Percentiles rank a stretch among this genome's conserved stretches.
phyloP scores from a whole-genome alignment of 2,113 vertebrate genomes.

The Parotia lawesii region DNA sequence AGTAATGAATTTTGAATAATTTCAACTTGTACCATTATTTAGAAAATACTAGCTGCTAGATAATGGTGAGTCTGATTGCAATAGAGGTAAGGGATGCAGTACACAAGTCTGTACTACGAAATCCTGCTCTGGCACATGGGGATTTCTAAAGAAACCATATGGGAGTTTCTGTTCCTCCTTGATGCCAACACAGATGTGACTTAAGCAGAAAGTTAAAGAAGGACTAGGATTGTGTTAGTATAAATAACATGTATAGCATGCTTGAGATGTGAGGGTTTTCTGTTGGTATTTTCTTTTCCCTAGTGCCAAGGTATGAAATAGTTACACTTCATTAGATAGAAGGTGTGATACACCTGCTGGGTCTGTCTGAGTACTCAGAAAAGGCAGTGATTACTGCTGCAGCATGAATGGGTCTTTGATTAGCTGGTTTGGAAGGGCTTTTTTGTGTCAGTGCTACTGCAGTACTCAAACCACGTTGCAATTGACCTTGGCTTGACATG shows the following conservation, averaged over 20 bases:
- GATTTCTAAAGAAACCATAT: slow-evolving; percentile 11
- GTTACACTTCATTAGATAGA: background rate
- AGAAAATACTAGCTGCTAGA: background rate
- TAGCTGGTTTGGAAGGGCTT: background rate
- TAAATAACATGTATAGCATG: background rate
- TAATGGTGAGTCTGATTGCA: background rate
- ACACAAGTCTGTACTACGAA: background rate
- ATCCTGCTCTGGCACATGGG: background rate
- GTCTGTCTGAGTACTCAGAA: background rate
- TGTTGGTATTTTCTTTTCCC: background rate
- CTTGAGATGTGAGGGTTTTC: background rate
- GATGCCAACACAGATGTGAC: slow-evolving; percentile 4
- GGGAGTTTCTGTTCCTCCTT: background rate
- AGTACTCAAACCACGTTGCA: background rate
- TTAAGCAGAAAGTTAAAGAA: slow-evolving; percentile 4
- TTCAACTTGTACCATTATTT: background rate
- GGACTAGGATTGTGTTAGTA: background rate
- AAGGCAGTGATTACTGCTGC: background rate
- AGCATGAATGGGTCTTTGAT: background rate
- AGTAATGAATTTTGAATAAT: background rate
- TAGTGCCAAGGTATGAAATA: background rate
- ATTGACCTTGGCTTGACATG: background rate
- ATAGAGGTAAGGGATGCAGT: background rate
- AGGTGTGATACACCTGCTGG: background rate
- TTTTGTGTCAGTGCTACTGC: background rate